These are phyloP conservation scores for Variabilichromis moorii DNA, from an alignment of 2,113 vertebrate species.

Conservation along the genomic window DNA sequence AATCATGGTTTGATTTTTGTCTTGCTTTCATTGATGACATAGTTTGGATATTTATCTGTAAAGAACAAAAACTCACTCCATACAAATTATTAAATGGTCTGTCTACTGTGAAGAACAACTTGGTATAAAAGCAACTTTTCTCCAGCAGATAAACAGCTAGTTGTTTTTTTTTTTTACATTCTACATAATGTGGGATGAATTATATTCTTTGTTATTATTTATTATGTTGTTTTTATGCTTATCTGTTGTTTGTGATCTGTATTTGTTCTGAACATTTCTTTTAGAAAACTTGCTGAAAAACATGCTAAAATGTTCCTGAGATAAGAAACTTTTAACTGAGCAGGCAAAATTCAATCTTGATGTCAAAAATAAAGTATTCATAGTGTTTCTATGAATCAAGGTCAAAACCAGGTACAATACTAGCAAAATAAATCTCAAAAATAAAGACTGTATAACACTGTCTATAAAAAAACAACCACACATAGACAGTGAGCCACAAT, in stretches of 20 bases:
- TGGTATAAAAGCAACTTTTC: background rate
- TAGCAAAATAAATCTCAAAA: accelerated
- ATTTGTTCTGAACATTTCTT: background rate
- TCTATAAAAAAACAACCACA: background rate
- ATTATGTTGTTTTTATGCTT: background rate
- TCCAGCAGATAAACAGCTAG: background rate
- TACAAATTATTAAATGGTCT: background rate
- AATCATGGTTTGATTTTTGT: background rate
- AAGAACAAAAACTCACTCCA: background rate
- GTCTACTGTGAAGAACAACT: background rate
- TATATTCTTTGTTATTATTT: background rate
- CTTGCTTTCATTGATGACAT: background rate
- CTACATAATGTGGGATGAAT: background rate
- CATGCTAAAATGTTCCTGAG: background rate
- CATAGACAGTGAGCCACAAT: background rate
- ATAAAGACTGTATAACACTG: background rate
- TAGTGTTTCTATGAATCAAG: background rate
- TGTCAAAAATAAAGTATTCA: background rate
- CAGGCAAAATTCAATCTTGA: background rate
- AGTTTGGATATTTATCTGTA: background rate
- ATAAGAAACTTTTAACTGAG: background rate
- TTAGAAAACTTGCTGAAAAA: background rate
- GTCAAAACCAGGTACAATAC: background rate
- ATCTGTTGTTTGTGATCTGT: background rate
- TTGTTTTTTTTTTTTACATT: background rate